Percentiles rank a stretch among this genome's conserved stretches.
Conservation (phyloP, 2,797 vertebrate genomes). For the Catostomus latipinnis region DNA sequence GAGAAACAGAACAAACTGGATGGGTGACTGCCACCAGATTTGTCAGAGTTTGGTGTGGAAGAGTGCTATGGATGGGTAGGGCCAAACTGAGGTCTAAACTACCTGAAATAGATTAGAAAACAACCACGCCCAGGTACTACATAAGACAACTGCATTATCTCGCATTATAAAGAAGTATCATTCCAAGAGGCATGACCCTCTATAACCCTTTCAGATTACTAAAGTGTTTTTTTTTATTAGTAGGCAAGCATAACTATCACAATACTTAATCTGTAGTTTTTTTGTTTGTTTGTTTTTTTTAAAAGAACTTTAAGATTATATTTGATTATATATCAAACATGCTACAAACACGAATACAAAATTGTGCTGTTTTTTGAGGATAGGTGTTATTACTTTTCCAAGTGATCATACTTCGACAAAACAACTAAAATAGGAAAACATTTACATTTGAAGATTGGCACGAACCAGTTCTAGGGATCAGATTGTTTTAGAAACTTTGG, state of each 20-base stretch:
- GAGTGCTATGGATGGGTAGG: conserved; percentile 42
- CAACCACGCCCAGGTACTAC: conserved; percentile 48
- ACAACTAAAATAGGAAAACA: not conserved
- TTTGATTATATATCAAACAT: too few species aligned
- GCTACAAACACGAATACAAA: too few species aligned
- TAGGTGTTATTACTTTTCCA: not conserved
- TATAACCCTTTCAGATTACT: not conserved
- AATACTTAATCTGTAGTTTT: too few species aligned
- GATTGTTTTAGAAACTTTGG: not conserved
- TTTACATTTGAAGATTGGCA: not conserved
- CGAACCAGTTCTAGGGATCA: not conserved
- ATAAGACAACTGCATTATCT: conserved; percentile 12
- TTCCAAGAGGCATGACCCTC: not conserved
- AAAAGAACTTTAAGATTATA: not conserved
- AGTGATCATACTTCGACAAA: not conserved
- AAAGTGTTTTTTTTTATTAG: not conserved
- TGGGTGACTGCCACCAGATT: conserved; percentile 42
- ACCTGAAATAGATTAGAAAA: conserved; percentile 43
- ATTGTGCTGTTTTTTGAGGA: not conserved
- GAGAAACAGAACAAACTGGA: conserved; percentile 58
- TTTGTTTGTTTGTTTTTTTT: too few species aligned
- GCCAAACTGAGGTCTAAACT: conserved; percentile 48
- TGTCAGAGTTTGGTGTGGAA: conserved; percentile 38
- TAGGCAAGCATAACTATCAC: not conserved
- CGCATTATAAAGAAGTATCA: not conserved